A percentile compares a stretch with the other conserved stretches of the same genome.
These are phyloP conservation scores for Aphis gossypii DNA, from an alignment of 1,140 invertebrate genomes.

Conservation along the genomic window DNA sequence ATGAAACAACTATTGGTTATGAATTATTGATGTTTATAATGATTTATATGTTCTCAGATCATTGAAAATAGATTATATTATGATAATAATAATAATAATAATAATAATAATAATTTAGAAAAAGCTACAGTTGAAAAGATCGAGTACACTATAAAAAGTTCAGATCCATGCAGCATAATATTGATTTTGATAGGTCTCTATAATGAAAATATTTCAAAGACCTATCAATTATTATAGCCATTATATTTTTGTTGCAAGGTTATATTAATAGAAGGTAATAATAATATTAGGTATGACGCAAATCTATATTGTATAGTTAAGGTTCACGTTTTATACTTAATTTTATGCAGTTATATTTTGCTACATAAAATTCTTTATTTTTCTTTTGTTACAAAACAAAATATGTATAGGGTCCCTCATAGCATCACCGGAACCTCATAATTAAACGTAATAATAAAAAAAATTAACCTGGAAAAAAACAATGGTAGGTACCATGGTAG, in stretches of 20 bases:
- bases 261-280: neutral
- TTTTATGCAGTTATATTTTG: constrained; percentile 4
- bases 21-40: neutral
- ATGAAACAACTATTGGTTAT: neutral
- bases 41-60: neutral
- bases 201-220: neutral
- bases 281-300: neutral
- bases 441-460: neutral
- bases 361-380: neutral
- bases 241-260: neutral
- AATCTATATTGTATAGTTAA: neutral
- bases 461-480: constrained; percentile 37
- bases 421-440: constrained; percentile 7
- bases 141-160: neutral
- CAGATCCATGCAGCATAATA: neutral
- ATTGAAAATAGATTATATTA: too few relatives aligned
- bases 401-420: neutral
- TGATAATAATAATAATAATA: too few relatives aligned
- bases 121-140: neutral
- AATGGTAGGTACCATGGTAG: neutral
- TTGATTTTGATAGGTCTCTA: neutral
- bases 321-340: neutral
- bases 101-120: neutral
- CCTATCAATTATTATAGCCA: neutral
- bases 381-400: constrained; percentile 8